Percentiles rank a stretch among this genome's conserved stretches.
These are phyloP conservation scores for Mesocentrotus franciscanus DNA, from an alignment of 53 echinoderm and acorn worm species.

Conservation along the genomic window DNA sequence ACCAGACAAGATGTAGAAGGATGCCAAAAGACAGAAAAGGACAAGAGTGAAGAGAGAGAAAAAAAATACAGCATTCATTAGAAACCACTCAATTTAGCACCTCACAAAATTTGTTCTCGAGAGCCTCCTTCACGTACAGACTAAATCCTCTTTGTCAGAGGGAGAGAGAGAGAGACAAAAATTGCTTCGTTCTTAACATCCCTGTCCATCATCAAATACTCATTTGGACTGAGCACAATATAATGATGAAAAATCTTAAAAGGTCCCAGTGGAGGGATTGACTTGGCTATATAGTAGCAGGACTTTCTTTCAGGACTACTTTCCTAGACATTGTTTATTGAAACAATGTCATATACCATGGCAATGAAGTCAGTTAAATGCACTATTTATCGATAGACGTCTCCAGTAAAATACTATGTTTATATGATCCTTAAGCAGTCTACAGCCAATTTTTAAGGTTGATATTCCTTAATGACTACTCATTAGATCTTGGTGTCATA, in stretches of 20 bases:
- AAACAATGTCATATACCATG: background rate
- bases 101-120: background rate
- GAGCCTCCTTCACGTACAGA: constrained; percentile 1
- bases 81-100: background rate
- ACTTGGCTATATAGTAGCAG: background rate
- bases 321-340: constrained; percentile 5
- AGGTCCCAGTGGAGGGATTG: background rate
- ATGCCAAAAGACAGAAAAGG: background rate
- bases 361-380: background rate
- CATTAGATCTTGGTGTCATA: background rate
- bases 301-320: background rate
- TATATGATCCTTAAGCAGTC: background rate
- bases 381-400: background rate
- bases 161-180: background rate
- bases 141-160: background rate
- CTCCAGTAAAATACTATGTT: background rate
- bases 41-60: background rate
- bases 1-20: background rate
- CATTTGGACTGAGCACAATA: constrained; percentile 33
- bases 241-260: constrained; percentile 31
- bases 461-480: background rate
- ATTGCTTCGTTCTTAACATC: constrained; percentile 6
- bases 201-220: constrained; percentile 42
- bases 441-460: background rate
- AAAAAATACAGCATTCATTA: background rate